These are phyloP conservation scores for Leucoraja ocellata DNA, from an alignment of 2,797 vertebrate genomes.

Conservation along the genomic window DNA sequence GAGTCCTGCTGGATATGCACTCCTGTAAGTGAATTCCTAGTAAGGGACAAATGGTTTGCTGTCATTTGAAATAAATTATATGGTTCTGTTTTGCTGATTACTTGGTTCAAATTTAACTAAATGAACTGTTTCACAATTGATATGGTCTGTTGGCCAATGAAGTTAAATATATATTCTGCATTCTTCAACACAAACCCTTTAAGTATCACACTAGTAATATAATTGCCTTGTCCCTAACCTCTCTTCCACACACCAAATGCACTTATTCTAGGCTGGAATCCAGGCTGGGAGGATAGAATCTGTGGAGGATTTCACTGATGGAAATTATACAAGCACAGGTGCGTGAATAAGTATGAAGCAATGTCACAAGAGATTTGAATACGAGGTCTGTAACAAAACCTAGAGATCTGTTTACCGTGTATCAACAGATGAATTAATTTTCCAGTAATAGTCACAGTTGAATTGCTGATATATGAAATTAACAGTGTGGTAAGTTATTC, in stretches of 20 bases:
- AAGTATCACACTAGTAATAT: background rate
- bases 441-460: background rate
- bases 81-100: background rate
- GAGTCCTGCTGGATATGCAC: background rate
- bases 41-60: background rate
- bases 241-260: background rate
- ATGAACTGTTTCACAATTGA: background rate
- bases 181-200: background rate
- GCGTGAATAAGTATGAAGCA: conserved; percentile 19
- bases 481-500: no score
- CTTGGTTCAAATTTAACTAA: background rate
- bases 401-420: background rate
- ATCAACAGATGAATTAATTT: background rate
- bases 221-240: conserved; percentile 13
- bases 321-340: conserved; percentile 25
- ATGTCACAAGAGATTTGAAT: background rate
- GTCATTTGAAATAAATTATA: background rate
- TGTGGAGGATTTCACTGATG: conserved; percentile 13
- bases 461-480: background rate
- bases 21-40: background rate
- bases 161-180: background rate
- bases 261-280: background rate
- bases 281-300: background rate
- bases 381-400: background rate
- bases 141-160: background rate